Percentiles rank a stretch among this genome's conserved stretches.
Evolutionary conservation across 2,888 invertebrate species (phyloP).

Genomic region (Tetranychus piercei): DNA sequence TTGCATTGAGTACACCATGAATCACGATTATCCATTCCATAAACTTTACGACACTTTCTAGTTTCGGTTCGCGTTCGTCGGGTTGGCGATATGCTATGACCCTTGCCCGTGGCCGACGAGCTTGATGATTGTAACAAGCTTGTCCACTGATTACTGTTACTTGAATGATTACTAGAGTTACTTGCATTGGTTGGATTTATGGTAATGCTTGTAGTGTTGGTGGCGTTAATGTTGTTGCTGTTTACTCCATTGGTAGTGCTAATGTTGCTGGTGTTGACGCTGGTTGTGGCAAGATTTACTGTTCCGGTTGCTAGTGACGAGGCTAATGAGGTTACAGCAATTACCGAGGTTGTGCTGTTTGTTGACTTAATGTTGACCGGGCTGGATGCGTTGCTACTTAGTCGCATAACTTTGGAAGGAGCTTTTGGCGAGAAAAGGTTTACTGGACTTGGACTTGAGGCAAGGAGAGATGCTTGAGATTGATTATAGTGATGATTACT

Average conservation of each 20-base stretch:
- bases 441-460: conserved; percentile 1
- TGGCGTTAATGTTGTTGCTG: background rate
- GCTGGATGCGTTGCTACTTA: background rate
- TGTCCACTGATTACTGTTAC: background rate
- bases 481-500: background rate
- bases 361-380: background rate
- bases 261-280: background rate
- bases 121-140: background rate
- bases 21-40: conserved; percentile 90
- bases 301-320: background rate
- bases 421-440: background rate
- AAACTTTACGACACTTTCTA: conserved; percentile 54
- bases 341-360: background rate
- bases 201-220: background rate
- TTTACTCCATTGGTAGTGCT: background rate
- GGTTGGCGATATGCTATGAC: conserved; percentile 11
- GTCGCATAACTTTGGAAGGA: conserved; percentile 7
- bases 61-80: conserved; percentile 26
- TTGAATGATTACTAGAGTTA: background rate
- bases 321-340: too few relatives aligned
- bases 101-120: background rate
- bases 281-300: background rate
- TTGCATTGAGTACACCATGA: conserved; percentile 92
- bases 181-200: background rate
- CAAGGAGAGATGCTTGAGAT: conserved; percentile 10